Base-by-base conservation (phyloP, 2,888 invertebrate genomes). In the Nudaria mundana region DNA sequence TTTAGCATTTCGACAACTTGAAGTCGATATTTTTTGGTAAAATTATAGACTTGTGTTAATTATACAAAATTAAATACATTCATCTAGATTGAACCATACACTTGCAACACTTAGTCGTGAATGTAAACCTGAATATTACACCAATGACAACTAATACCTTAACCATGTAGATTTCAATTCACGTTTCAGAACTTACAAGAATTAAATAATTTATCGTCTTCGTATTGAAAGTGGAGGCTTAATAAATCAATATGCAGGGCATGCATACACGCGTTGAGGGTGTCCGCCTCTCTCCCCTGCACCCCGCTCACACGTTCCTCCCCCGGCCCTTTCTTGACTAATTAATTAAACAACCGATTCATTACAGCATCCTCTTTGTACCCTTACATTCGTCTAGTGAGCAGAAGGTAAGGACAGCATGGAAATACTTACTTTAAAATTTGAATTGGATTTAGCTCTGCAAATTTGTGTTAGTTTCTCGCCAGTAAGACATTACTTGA, bases 331-430 rank as follows among this genome's bases (percentile, higher is more conserved):
- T 87, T 88, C 89, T 89, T 89, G 86, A 85, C 88, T 92, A 91
- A 92, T 92, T 92, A 92, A 92, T 92, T 92, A 92, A 92, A 92
- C 91, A 92, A 91, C 91, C 92, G 92, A 92, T 92, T 92, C 92
- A 92, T 92, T 92, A 92, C 90, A 87, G 76, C 79, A 76, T 78
- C 84, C 79, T 85, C 85, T 85, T 83, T 85, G 84, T 86, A 65
- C 82, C 81, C 82, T 82, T 80, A 81, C 87, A 87, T 87, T 81
- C 87, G 81, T 85, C 86, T 86, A 75, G 72, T 60, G 69, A 69
- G 69, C 59, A 58, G 44, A 28, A 63, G 59, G 81, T 79, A 73
- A 49, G 45, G 83, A 69, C 59, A 66, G 77, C 71, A 79, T 49
- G 44, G 26, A 8, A 28, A 5, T 16, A 28, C 5, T 41, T 16